Conservation (phyloP, 2,888 invertebrate species). For the Perizoma flavofasciatum region DNA sequence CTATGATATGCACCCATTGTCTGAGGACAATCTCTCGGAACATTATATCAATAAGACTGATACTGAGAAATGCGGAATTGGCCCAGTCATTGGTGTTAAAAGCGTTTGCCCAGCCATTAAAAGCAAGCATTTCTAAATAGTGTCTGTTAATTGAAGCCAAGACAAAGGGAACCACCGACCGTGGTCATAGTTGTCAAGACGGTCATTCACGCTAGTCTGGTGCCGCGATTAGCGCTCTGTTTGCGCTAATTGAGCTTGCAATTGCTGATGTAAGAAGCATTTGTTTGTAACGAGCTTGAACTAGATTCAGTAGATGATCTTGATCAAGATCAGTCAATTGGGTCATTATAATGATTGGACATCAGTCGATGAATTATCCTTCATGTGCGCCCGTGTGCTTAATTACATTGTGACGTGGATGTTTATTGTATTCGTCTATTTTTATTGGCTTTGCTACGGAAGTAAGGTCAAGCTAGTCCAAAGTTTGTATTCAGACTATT, state of each 20-base stretch:
- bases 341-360: conserved; percentile 51
- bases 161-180: conserved; percentile 32
- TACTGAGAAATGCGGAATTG: no score
- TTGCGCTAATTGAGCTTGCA: conserved; percentile 52
- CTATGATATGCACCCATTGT: no score
- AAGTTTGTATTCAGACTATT: no score
- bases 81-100: no score
- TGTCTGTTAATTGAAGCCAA: conserved; percentile 21
- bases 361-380: conserved; percentile 26
- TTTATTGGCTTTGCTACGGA: conserved; percentile 17
- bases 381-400: conserved; percentile 20
- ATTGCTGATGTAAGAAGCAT: conserved; percentile 38
- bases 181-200: conserved; percentile 45
- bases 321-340: conserved; percentile 62
- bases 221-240: conserved; percentile 62
- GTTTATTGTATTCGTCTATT: conserved; percentile 21
- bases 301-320: conserved; percentile 45
- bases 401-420: conserved; percentile 29
- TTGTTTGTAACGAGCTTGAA: conserved; percentile 36
- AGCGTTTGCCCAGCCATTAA: conserved; percentile 8
- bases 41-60: no score
- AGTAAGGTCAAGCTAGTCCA: conserved; percentile 15
- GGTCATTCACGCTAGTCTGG: conserved; percentile 73
- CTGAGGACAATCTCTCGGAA: no score
- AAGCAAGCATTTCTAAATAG: conserved; percentile 6